Evolutionary conservation across 2,797 vertebrate species (phyloP), one percentile per base, ranked within the genome.

Genomic region (Otolemur crassicaudatus): DNA sequence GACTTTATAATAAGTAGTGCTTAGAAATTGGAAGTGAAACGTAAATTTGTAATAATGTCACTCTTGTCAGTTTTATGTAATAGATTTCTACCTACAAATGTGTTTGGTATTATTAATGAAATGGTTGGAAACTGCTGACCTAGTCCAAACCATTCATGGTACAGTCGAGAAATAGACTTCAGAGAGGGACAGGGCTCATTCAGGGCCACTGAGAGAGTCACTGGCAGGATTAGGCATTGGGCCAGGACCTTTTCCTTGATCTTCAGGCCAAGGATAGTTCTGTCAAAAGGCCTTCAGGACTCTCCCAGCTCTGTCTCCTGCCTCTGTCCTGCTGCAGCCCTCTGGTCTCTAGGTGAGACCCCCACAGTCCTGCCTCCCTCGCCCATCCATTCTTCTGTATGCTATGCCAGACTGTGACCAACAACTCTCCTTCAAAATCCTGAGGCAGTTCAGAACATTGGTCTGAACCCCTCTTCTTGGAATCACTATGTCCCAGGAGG

Each of bases 21-120:
- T 95, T 93, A 88, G 60, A 94, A 43, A 31, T 84, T 80, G 87
- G 49, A 95, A 94, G 49, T n/a, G 94, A 97, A 97, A 93, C 22
- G 58, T 90, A 83, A 73, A 96, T 95, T 92, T 95, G 56, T 65
- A 87, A 91, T 61, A 84, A 83, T 73, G 80, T 82, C 87, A 79
- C 61, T 91, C 49, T 37, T 93, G 91, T 89, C 90, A 29, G 23
- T 60, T 95, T 92, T 80, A 79, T 75, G 69, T 80, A 95, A 94
- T 37, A 53, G 73, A 88, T 76, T 91, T 94, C 79, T 31, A 88
- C 82, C 20, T 67, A 93, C 70, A 95, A 84, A 95, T 79, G 79
- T 25, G 46, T 87, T 86, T 65, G 29, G 60, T 75, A 63, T 92
- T 87, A 70, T 63, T 83, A 53, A 67, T 83, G 58, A 87, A 72